Percentiles rank a stretch among this genome's conserved stretches.
These are phyloP conservation scores for Nanorana parkeri DNA, from an alignment of 2,113 vertebrate species.

Conservation along the genomic window DNA sequence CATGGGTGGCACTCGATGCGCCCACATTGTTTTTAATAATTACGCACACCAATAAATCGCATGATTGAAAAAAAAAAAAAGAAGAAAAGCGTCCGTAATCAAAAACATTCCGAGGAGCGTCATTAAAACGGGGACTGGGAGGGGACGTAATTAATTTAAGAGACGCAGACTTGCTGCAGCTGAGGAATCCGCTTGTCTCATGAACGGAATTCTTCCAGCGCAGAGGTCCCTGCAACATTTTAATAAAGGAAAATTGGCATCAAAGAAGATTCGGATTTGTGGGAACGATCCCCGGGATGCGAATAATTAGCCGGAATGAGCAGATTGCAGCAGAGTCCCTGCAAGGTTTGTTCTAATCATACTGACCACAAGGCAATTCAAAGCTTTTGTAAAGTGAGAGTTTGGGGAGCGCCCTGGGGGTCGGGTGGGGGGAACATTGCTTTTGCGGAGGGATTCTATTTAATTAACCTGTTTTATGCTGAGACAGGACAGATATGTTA, in stretches of 20 bases:
- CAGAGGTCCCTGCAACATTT: conserved; percentile 77
- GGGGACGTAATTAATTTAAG: conserved; percentile 46
- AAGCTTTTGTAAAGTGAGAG: conserved; percentile 49
- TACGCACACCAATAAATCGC: conserved; percentile 46
- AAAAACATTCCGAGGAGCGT: conserved; percentile 42
- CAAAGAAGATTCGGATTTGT: conserved; percentile 77
- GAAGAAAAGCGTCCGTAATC: conserved; percentile 12
- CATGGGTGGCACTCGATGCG: conserved; percentile 45
- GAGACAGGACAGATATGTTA: neutral
- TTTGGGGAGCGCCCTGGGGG: conserved; percentile 29
- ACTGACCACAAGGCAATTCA: conserved; percentile 27
- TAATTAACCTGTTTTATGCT: conserved; percentile 20
- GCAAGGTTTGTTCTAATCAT: conserved; percentile 38
- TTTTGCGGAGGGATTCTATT: conserved; percentile 24
- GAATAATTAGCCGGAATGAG: conserved; percentile 71
- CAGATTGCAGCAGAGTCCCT: neutral
- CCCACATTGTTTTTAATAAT: conserved; percentile 36
- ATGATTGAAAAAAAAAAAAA: conserved; percentile 40
- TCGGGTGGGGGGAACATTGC: conserved; percentile 26
- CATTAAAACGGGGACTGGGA: neutral
- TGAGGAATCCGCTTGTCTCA: conserved; percentile 71
- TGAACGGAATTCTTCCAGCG: conserved; percentile 74
- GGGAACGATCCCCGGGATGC: conserved; percentile 75
- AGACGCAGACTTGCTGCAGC: conserved; percentile 42
- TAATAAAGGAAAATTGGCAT: conserved; percentile 81